phyloP scores from a whole-genome alignment of 1,140 invertebrate species.

The Andricus grossulariae region DNA sequence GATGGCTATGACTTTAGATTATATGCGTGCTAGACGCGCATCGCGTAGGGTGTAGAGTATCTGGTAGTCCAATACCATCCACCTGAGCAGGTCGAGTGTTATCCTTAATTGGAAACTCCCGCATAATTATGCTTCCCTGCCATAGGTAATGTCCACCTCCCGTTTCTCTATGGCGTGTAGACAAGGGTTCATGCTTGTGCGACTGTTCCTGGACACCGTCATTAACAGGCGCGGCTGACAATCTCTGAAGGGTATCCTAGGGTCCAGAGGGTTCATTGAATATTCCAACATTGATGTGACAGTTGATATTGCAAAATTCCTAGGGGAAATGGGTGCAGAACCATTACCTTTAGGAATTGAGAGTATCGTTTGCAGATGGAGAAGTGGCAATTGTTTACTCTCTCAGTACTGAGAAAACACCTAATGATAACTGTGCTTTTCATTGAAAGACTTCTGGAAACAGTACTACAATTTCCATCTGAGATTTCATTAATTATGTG shows the following conservation, averaged over 20 bases:
- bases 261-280: background rate
- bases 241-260: background rate
- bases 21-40: background rate
- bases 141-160: conserved; percentile 5
- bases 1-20: background rate
- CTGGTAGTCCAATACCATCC: conserved; percentile 14
- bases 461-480: too few relatives aligned
- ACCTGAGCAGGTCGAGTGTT: conserved; percentile 38
- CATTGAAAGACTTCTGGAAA: too few relatives aligned
- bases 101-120: conserved; percentile 51
- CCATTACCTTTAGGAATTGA: too few relatives aligned
- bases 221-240: conserved; percentile 15
- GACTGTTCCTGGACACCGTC: conserved; percentile 22
- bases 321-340: too few relatives aligned
- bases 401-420: too few relatives aligned
- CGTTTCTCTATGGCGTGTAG: conserved; percentile 27
- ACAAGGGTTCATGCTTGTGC: conserved; percentile 16
- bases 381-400: too few relatives aligned
- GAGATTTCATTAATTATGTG: too few relatives aligned
- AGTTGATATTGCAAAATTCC: too few relatives aligned
- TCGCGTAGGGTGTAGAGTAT: background rate
- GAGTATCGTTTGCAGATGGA: too few relatives aligned
- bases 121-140: conserved; percentile 48
- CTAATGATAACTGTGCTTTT: too few relatives aligned
- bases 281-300: too few relatives aligned